These are phyloP conservation scores for Synergus umbraculus DNA, from an alignment of 2,888 invertebrate genomes.

Conservation along the genomic window DNA sequence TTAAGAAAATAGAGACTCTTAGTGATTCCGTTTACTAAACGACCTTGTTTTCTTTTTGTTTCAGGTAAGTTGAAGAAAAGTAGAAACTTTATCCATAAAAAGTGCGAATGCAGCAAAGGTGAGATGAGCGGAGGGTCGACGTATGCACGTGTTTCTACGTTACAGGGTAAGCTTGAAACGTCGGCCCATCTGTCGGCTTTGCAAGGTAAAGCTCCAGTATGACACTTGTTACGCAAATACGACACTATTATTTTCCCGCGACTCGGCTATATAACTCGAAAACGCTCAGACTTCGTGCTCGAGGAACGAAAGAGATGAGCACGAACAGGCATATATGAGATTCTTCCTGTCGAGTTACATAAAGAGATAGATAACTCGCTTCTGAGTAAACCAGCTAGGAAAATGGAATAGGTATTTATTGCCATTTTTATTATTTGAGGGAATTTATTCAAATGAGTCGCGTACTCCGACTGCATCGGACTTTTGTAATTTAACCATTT, in stretches of 20 bases:
- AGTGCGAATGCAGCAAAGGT: slow-evolving; percentile 34
- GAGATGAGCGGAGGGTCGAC: slow-evolving; percentile 49
- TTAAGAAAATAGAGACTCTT: not conserved
- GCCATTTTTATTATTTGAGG: slow-evolving; percentile 15
- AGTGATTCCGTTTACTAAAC: not conserved
- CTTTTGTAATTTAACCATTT: slow-evolving; percentile 8
- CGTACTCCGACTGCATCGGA: slow-evolving; percentile 1
- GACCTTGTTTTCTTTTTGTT: slow-evolving; percentile 56
- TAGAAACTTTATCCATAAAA: slow-evolving; percentile 44
- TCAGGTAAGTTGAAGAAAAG: slow-evolving; percentile 62
- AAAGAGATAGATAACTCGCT: slow-evolving; percentile 34
- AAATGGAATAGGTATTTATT: slow-evolving; percentile 38
- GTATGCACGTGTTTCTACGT: slow-evolving; percentile 54
- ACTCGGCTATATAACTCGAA: slow-evolving; percentile 45
- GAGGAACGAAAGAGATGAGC: slow-evolving; percentile 30
- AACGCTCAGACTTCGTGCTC: slow-evolving; percentile 40
- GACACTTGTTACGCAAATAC: slow-evolving; percentile 71
- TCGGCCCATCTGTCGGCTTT: slow-evolving; percentile 70
- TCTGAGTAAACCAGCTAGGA: not conserved
- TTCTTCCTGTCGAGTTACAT: slow-evolving; percentile 17
- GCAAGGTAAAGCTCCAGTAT: slow-evolving; percentile 62
- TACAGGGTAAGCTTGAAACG: slow-evolving; percentile 64
- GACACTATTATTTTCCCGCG: slow-evolving; percentile 64
- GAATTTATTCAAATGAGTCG: slow-evolving; percentile 12
- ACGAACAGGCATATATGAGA: slow-evolving; percentile 34